Conservation (phyloP, 2,797 vertebrate genomes). For the Morus bassanus region DNA sequence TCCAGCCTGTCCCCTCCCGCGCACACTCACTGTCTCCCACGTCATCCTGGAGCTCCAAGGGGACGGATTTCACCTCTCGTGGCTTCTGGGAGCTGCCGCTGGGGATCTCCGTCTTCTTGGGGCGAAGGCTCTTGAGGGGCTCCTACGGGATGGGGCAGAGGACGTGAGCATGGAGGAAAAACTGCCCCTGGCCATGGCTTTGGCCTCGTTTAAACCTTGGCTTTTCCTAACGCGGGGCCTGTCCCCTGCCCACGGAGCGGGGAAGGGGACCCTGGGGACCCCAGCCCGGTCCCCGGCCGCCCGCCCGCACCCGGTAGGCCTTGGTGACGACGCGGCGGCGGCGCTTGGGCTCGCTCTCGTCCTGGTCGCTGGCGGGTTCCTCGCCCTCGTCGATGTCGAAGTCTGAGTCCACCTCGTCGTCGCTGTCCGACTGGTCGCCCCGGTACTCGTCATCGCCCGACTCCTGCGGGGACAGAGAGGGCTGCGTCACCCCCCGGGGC, state of each 20-base stretch:
- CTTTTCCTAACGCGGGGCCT: background rate
- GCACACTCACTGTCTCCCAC: constrained; percentile 79
- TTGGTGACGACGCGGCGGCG: constrained; percentile 91
- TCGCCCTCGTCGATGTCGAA: constrained; percentile 97
- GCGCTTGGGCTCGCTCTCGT: constrained; percentile 87
- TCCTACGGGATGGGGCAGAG: constrained; percentile 74
- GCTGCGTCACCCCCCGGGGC: background rate
- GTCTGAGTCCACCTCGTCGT: constrained; percentile 95
- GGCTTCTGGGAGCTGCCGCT: constrained; percentile 80
- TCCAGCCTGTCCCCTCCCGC: rapidly evolving
- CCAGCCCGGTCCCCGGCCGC: no score
- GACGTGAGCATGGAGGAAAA: rapidly evolving
- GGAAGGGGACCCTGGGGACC: background rate
- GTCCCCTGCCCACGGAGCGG: rapidly evolving
- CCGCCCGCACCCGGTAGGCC: constrained; percentile 85
- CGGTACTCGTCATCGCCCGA: constrained; percentile 94
- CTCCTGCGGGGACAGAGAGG: constrained; percentile 72
- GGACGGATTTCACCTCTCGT: constrained; percentile 81
- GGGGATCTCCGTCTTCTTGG: constrained; percentile 81
- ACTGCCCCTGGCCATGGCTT: rapidly evolving
- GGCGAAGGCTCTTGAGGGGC: constrained; percentile 87
- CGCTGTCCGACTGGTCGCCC: constrained; percentile 92
- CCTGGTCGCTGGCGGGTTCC: constrained; percentile 91
- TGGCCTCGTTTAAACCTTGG: rapidly evolving
- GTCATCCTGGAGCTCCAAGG: constrained; percentile 85